Evolutionary conservation across 2,888 invertebrate species (phyloP).

Genomic region (Therioaphis trifolii): DNA sequence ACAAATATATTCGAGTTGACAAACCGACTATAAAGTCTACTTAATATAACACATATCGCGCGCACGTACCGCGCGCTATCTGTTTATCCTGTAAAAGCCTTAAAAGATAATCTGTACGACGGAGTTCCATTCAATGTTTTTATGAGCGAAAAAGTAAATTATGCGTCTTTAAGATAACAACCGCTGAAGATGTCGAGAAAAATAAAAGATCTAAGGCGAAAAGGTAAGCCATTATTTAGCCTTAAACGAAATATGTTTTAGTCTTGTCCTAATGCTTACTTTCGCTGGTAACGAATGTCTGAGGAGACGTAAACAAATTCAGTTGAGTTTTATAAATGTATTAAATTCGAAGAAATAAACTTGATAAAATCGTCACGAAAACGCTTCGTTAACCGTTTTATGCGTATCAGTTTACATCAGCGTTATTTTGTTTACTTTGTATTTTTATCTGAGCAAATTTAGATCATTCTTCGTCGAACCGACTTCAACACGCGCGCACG

Average conservation of each 20-base stretch:
- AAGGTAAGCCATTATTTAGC: constrained; percentile 12
- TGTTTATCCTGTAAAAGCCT: neutral
- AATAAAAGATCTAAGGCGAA: neutral
- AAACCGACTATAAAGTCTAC: neutral
- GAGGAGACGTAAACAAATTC: neutral
- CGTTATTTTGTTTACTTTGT: neutral
- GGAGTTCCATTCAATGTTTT: constrained; percentile 14
- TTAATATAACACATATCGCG: neutral
- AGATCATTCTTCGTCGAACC: neutral
- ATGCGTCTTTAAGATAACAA: constrained; percentile 1
- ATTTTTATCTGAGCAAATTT: neutral
- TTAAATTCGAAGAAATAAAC: neutral
- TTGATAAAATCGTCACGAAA: neutral
- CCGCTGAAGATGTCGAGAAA: neutral
- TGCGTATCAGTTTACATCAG: neutral
- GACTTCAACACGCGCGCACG: neutral
- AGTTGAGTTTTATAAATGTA: neutral
- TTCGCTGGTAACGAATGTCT: neutral
- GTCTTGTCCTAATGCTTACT: neutral
- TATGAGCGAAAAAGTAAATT: neutral
- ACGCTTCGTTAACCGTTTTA: neutral
- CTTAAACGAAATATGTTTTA: constrained; percentile 12
- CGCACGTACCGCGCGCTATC: neutral
- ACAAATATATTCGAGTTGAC: neutral
- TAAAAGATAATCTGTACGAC: neutral